These are phyloP conservation scores for Hyperoplus lanceolatus DNA, from an alignment of 2,797 vertebrate genomes.

Conservation along the genomic window DNA sequence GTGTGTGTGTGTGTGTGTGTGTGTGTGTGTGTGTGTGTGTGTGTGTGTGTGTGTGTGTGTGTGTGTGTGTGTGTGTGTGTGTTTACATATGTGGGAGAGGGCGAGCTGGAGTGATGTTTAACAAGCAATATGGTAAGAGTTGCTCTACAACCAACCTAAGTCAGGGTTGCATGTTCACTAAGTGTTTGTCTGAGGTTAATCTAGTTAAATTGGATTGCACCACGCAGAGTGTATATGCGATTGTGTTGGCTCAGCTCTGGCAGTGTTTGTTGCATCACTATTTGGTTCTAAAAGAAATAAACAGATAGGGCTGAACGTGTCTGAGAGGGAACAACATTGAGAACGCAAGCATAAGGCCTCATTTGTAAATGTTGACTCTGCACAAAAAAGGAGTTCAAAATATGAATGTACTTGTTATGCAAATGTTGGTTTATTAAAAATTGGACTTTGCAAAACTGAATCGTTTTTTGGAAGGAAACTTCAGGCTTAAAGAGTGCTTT, in stretches of 20 bases:
- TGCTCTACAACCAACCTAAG: constrained; percentile 41
- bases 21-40: neutral
- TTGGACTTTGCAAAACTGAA: constrained; percentile 1
- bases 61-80: neutral
- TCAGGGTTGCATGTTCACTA: constrained; percentile 47
- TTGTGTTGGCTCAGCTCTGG: neutral
- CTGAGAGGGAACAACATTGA: neutral
- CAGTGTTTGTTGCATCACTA: constrained; percentile 16
- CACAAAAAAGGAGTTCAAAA: constrained; percentile 2
- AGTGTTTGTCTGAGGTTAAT: constrained; percentile 49
- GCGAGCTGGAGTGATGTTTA: constrained; percentile 40
- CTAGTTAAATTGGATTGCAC: constrained; percentile 43
- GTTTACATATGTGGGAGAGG: constrained; percentile 1
- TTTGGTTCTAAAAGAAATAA: constrained; percentile 16
- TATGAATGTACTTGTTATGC: neutral
- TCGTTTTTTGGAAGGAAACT: neutral
- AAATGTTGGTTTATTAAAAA: constrained; percentile 15
- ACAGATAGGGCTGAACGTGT: constrained; percentile 2
- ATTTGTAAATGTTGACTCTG: constrained; percentile 17
- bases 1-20: constrained; percentile 16
- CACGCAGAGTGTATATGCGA: neutral
- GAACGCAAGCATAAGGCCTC: neutral
- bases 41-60: constrained; percentile 14
- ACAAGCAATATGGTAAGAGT: constrained; percentile 41
- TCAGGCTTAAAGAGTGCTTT: neutral